These are phyloP conservation scores for Pollenia angustigena DNA, from an alignment of 2,888 invertebrate species.

Conservation along the genomic window DNA sequence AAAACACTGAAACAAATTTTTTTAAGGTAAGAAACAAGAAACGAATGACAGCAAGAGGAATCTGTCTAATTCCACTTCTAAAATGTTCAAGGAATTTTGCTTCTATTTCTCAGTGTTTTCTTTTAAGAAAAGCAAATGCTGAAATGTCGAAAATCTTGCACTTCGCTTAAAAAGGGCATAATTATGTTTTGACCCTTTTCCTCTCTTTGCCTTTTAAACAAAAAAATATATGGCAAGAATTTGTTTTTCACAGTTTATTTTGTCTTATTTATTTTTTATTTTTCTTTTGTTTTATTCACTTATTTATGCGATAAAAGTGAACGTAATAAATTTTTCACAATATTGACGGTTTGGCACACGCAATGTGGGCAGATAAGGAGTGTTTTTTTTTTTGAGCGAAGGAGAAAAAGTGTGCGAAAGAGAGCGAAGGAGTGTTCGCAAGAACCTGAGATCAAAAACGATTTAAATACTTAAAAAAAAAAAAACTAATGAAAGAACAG, in stretches of 20 bases:
- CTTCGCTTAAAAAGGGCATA: conserved; percentile 51
- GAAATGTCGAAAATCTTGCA: conserved; percentile 41
- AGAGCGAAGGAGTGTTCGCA: conserved; percentile 3
- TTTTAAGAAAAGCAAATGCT: conserved; percentile 32
- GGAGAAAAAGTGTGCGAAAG: not conserved
- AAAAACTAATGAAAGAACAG: no score
- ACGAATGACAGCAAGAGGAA: no score
- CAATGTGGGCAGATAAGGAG: conserved; percentile 58
- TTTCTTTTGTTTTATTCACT: conserved; percentile 37
- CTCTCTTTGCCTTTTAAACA: not conserved
- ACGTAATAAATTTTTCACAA: conserved; percentile 68
- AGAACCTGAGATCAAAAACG: conserved; percentile 55
- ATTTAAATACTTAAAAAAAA: conserved; percentile 33
- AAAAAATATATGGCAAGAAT: conserved; percentile 61
- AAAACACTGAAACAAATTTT: conserved; percentile 23
- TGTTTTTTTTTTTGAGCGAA: not conserved
- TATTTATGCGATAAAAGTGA: conserved; percentile 67
- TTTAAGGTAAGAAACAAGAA: not conserved
- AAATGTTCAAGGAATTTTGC: not conserved
- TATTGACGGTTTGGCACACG: conserved; percentile 67
- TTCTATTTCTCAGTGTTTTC: conserved; percentile 18
- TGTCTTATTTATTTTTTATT: conserved; percentile 12
- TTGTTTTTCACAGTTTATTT: conserved; percentile 68
- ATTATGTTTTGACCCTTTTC: not conserved
- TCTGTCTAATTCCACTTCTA: not conserved